Evolutionary conservation across 1,140 invertebrate species (phyloP).

Genomic region (Ditylenchus dipsaci): DNA sequence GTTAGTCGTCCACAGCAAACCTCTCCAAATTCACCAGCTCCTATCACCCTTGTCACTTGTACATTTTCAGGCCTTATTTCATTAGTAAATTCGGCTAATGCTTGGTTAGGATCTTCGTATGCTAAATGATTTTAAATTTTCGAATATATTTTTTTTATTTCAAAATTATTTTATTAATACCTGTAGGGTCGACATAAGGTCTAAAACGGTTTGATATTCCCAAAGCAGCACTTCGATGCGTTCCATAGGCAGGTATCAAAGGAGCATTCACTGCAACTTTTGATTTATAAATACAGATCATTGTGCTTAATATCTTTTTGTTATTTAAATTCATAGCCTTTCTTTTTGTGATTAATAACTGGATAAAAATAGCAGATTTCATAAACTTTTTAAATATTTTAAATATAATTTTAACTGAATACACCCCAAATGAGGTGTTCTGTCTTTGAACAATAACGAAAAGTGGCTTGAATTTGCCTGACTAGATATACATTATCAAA

Average conservation of each 20-base stretch:
- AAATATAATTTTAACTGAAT: too few species aligned
- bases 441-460: background rate
- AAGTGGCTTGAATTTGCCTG: background rate
- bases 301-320: too few species aligned
- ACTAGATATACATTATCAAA: background rate
- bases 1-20: constrained; percentile 49
- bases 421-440: too few species aligned
- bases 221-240: background rate
- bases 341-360: too few species aligned
- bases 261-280: constrained; percentile 16
- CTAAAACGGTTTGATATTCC: constrained; percentile 6
- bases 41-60: constrained; percentile 47
- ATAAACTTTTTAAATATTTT: too few species aligned
- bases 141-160: too few species aligned
- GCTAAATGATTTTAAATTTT: constrained; percentile 20
- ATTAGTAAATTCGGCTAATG: constrained; percentile 52
- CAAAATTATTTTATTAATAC: too few species aligned
- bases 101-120: constrained; percentile 55
- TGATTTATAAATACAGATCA: background rate
- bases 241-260: constrained; percentile 7
- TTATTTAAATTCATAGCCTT: too few species aligned
- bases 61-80: constrained; percentile 50
- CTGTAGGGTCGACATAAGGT: constrained; percentile 52
- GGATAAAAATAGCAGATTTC: too few species aligned
- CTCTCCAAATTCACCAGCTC: constrained; percentile 55